Conservation (phyloP, 2,888 invertebrate species). For the Noctua comes region DNA sequence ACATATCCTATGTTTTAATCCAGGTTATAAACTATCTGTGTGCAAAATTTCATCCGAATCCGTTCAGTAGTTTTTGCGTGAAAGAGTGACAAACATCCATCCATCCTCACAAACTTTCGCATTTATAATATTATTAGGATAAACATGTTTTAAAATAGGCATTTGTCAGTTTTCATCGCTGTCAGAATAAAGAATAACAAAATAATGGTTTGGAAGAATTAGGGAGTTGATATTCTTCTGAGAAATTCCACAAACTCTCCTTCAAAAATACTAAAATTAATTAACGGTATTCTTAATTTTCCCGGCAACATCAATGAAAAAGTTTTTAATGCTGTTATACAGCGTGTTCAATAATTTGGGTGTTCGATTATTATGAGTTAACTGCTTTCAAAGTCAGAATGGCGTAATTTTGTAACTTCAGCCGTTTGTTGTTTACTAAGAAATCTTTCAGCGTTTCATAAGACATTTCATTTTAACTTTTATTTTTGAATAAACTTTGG, state of each 20-base stretch:
- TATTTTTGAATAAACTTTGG: slow-evolving; percentile 12
- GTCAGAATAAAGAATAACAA: neutral
- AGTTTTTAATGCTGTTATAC: slow-evolving; percentile 54
- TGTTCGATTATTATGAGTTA: slow-evolving; percentile 55
- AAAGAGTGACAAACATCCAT: no score
- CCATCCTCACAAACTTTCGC: neutral
- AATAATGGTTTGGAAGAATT: neutral
- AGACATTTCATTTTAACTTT: slow-evolving; percentile 15
- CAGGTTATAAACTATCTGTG: no score
- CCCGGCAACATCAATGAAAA: slow-evolving; percentile 46
- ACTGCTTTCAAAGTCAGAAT: slow-evolving; percentile 39
- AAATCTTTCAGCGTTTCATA: slow-evolving; percentile 21
- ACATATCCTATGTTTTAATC: no score
- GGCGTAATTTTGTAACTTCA: slow-evolving; percentile 37
- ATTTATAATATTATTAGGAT: neutral
- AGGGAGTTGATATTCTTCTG: no score
- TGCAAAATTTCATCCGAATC: no score
- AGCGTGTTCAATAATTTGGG: slow-evolving; percentile 47
- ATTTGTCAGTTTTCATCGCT: neutral
- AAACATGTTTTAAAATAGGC: slow-evolving; percentile 10
- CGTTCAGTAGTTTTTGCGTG: no score
- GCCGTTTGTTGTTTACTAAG: slow-evolving; percentile 36
- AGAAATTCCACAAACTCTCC: slow-evolving; percentile 1
- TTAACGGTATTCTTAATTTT: slow-evolving; percentile 39
- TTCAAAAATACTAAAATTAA: slow-evolving; percentile 29